Evolutionary conservation across 2,797 vertebrate species (phyloP).

Genomic region (Ctenopoma kingsleyae): DNA sequence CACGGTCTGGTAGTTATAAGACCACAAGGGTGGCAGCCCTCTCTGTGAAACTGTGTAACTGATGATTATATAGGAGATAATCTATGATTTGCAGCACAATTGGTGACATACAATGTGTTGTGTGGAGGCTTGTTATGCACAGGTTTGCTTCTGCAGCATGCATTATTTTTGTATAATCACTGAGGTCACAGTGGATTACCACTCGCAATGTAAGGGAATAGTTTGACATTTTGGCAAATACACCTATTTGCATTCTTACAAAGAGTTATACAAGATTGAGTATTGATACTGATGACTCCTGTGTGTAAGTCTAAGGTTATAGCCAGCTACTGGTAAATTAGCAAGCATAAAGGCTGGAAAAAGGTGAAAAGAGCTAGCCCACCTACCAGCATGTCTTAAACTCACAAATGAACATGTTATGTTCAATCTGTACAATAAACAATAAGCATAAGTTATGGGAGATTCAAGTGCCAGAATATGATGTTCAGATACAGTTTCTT

Average conservation of each 20-base stretch:
- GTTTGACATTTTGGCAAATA: slow-evolving; percentile 20
- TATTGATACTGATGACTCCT: not conserved
- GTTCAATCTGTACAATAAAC: not conserved
- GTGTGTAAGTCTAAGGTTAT: not conserved
- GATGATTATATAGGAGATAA: slow-evolving; percentile 19
- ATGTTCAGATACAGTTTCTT: not conserved
- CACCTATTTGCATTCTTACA: not conserved
- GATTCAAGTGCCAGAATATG: too few species aligned
- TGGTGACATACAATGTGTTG: slow-evolving; percentile 17
- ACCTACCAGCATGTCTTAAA: not conserved
- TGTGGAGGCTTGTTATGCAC: slow-evolving; percentile 29
- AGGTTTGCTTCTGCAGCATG: slow-evolving; percentile 43
- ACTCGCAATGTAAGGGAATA: slow-evolving; percentile 11
- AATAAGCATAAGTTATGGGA: not conserved
- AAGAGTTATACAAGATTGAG: not conserved
- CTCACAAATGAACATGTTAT: not conserved
- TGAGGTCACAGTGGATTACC: slow-evolving; percentile 1
- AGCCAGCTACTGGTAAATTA: not conserved
- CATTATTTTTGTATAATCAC: slow-evolving; percentile 30
- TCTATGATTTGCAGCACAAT: slow-evolving; percentile 24
- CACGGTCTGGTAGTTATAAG: slow-evolving; percentile 78
- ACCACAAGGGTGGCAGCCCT: not conserved
- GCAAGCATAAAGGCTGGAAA: slow-evolving; percentile 1
- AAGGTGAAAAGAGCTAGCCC: not conserved
- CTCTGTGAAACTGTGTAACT: slow-evolving; percentile 1